These are phyloP conservation scores for Frieseomelitta varia DNA, from an alignment of 1,140 invertebrate species.

Conservation along the genomic window DNA sequence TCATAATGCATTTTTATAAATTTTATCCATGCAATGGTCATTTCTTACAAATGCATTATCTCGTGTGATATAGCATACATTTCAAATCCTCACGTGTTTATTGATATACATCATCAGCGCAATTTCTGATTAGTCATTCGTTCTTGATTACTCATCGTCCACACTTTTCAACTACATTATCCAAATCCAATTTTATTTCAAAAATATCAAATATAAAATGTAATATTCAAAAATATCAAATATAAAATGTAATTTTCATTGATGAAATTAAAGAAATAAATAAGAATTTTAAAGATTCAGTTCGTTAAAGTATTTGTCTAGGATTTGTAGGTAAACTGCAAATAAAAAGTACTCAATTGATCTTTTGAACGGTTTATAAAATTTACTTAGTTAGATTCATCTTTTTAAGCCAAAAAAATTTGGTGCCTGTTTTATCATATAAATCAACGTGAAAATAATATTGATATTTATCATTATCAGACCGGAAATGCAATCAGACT, in stretches of 20 bases:
- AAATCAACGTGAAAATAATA: no score
- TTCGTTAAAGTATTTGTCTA: background rate
- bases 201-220: background rate
- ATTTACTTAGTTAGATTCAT: background rate
- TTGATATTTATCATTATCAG: no score
- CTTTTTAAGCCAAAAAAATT: background rate
- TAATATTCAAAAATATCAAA: no score
- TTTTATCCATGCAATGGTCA: no score
- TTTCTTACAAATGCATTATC: no score
- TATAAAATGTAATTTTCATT: background rate
- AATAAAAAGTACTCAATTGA: background rate
- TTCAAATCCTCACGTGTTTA: background rate
- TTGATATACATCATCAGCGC: background rate
- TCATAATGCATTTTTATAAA: no score
- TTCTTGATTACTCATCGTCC: background rate
- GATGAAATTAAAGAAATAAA: background rate
- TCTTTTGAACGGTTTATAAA: background rate
- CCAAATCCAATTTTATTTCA: no score
- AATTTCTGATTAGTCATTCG: background rate
- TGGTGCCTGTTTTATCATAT: background rate
- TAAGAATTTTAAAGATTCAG: background rate
- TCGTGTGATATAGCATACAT: no score
- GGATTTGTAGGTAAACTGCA: background rate
- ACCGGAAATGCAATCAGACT: no score
- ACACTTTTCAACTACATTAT: background rate